Conservation (phyloP, 2,797 vertebrate genomes). For the Polyboroides typus region DNA sequence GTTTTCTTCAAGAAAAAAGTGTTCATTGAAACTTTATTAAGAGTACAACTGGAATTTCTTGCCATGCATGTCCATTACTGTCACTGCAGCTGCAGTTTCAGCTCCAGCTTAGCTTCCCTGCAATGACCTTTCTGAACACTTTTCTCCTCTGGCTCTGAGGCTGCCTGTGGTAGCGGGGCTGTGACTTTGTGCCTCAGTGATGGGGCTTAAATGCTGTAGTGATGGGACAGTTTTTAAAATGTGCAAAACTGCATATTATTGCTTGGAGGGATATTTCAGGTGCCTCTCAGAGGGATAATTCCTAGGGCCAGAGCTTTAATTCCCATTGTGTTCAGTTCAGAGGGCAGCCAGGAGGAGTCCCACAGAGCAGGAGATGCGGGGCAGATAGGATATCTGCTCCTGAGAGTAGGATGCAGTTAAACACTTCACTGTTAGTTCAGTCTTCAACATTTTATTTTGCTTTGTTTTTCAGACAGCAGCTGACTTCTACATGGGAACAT, state of each 20-base stretch:
- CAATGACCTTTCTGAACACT: not conserved
- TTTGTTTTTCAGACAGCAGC: not conserved
- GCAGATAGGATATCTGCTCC: not conserved
- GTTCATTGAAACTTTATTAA: not conserved
- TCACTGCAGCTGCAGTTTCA: not conserved
- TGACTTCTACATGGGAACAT: not conserved
- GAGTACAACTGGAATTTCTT: not conserved
- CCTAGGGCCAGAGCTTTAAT: not conserved
- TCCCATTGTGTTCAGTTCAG: not conserved
- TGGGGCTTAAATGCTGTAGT: not conserved
- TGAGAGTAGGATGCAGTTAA: not conserved
- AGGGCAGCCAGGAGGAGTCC: not conserved
- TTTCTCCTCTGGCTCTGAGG: not conserved
- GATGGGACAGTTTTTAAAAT: not conserved
- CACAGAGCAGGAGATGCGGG: accelerated
- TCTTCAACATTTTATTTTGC: not conserved
- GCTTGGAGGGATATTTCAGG: not conserved
- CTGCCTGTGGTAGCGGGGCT: not conserved
- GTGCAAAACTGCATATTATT: not conserved
- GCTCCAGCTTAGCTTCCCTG: not conserved
- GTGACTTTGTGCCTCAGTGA: not conserved
- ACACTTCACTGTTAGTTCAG: not conserved
- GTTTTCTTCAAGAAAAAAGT: not conserved
- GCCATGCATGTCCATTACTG: not conserved
- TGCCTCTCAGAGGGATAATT: not conserved